Evolutionary conservation across 1,140 invertebrate genomes (phyloP).

Genomic region (Hormaphis cornu): DNA sequence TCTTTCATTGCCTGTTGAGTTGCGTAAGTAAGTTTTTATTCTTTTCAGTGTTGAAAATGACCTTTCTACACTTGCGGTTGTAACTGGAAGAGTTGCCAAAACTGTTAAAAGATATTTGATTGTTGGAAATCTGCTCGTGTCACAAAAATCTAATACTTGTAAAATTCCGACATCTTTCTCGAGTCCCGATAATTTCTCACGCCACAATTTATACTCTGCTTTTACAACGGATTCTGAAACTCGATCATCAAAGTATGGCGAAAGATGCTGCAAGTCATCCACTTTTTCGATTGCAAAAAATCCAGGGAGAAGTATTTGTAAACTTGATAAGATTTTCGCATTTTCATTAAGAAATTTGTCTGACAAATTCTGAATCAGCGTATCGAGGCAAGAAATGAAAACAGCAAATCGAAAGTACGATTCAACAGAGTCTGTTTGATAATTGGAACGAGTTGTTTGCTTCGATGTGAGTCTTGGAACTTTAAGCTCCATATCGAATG

Average conservation of each 20-base stretch:
- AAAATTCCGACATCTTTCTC: too few species aligned
- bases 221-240: not conserved
- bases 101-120: conserved; percentile 8
- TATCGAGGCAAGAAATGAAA: too few species aligned
- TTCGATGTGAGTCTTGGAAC: not conserved
- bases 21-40: not conserved
- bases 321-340: not conserved
- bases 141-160: too few species aligned
- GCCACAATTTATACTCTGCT: not conserved
- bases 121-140: conserved; percentile 5
- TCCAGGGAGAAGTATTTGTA: too few species aligned
- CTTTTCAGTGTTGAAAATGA: not conserved
- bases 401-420: too few species aligned
- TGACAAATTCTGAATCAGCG: not conserved
- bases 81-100: not conserved
- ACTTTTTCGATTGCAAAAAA: not conserved
- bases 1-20: not conserved
- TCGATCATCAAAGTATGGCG: not conserved
- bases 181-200: too few species aligned
- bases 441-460: not conserved
- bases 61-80: not conserved
- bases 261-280: not conserved
- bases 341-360: conserved; percentile 1
- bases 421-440: too few species aligned
- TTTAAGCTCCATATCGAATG: not conserved